These are phyloP conservation scores for Stramonita haemastoma DNA, from an alignment of 2,888 invertebrate species.

Conservation along the genomic window DNA sequence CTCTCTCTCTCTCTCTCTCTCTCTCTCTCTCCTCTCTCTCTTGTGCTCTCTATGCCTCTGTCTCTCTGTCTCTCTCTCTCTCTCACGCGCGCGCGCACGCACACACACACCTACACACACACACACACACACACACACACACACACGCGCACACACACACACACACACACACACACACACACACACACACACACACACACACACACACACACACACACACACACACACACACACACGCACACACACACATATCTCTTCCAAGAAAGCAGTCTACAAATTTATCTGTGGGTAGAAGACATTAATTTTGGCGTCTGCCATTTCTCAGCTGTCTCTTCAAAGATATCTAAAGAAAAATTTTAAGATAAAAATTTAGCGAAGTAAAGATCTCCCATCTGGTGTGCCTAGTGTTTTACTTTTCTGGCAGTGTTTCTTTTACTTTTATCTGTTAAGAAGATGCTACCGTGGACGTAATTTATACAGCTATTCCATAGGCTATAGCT, in stretches of 20 bases:
- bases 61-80: neutral
- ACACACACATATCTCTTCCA: neutral
- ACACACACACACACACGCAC: conserved; percentile 6
- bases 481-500: no score
- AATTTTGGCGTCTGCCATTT: no score
- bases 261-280: no score
- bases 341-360: no score
- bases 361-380: no score
- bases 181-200: conserved; percentile 6
- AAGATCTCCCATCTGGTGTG: no score
- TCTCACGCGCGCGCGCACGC: neutral
- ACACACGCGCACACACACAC: conserved; percentile 6
- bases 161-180: conserved; percentile 10
- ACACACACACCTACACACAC: neutral
- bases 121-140: neutral
- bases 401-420: no score
- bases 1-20: neutral
- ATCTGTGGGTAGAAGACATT: no score
- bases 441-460: no score
- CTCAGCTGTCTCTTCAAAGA: no score
- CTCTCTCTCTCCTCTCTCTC: neutral
- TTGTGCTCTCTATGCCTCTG: neutral
- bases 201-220: conserved; percentile 6
- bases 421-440: no score
- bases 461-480: no score